Evolutionary conservation across 37 sponge, comb jelly and placozoan genomes (phyloP).

Genomic region (Bolinopsis microptera): DNA sequence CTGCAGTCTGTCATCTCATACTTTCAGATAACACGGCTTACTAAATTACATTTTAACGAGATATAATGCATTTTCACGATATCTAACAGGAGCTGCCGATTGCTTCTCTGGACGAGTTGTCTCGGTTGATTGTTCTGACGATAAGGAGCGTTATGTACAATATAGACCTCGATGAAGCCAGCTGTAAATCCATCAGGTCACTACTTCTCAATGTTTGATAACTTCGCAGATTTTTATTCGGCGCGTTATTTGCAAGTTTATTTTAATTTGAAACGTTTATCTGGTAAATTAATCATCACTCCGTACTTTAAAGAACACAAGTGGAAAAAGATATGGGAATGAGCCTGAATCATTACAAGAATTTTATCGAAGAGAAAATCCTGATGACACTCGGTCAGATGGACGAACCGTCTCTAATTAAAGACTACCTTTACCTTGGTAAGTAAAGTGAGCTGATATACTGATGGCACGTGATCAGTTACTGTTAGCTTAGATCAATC

Average conservation of each 20-base stretch:
- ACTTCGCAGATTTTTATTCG: too few species aligned
- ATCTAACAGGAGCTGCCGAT: neutral
- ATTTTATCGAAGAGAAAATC: constrained; percentile 54
- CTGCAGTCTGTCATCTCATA: too few species aligned
- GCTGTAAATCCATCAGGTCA: constrained; percentile 62
- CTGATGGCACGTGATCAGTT: neutral
- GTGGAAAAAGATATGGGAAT: constrained; percentile 28
- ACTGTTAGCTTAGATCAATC: neutral
- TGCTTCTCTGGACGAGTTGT: constrained; percentile 34
- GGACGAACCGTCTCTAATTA: constrained; percentile 59
- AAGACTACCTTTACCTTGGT: constrained; percentile 61
- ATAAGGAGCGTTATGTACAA: constrained; percentile 17
- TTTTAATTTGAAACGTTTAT: neutral
- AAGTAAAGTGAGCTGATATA: neutral
- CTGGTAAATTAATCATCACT: neutral
- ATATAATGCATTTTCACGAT: too few species aligned
- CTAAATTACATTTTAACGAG: too few species aligned
- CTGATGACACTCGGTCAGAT: constrained; percentile 57
- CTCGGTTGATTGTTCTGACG: constrained; percentile 2
- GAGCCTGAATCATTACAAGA: neutral
- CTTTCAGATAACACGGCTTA: too few species aligned
- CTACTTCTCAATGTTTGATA: neutral
- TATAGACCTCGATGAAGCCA: constrained; percentile 36
- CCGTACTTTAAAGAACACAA: neutral
- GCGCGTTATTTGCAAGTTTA: too few species aligned